phyloP scores from a whole-genome alignment of 2,113 vertebrate genomes.

The Cyrtonyx montezumae region DNA sequence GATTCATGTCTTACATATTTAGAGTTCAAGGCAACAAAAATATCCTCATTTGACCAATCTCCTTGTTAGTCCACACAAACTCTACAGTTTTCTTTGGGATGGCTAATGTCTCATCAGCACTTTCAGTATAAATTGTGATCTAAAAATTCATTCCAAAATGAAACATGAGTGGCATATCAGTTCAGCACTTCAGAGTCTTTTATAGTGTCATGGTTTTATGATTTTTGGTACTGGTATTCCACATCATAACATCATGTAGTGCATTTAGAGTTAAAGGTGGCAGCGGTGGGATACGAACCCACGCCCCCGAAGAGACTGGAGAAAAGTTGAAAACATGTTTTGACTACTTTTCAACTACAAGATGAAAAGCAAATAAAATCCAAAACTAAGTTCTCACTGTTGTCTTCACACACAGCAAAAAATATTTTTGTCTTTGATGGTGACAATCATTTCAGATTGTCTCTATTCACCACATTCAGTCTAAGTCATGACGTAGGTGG shows the following conservation, averaged over 20 bases:
- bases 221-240: too few relatives aligned
- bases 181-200: background rate
- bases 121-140: background rate
- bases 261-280: too few relatives aligned
- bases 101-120: background rate
- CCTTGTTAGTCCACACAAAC: conserved; percentile 4
- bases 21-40: background rate
- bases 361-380: background rate
- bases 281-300: conserved; percentile 87
- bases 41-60: background rate
- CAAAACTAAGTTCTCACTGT: background rate
- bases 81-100: background rate
- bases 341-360: background rate
- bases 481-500: background rate
- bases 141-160: background rate
- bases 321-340: background rate
- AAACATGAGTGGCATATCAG: background rate
- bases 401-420: background rate
- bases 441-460: background rate
- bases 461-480: background rate
- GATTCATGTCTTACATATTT: background rate
- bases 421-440: background rate
- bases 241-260: too few relatives aligned
- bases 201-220: too few relatives aligned
- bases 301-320: conserved; percentile 81